Evolutionary conservation across 2,888 invertebrate genomes (phyloP).

Genomic region (Apotomis turbidana): DNA sequence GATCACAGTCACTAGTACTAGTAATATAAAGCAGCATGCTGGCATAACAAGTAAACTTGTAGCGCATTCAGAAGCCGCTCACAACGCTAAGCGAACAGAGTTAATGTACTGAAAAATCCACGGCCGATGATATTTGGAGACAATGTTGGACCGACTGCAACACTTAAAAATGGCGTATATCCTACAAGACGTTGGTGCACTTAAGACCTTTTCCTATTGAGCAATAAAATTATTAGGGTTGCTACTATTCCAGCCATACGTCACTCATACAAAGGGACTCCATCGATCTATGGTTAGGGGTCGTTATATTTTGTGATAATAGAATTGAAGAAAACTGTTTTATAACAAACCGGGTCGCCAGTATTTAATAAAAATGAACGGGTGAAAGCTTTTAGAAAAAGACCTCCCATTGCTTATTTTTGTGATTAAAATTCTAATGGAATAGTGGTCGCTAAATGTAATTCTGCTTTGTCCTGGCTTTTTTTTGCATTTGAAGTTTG

Average conservation of each 20-base stretch:
- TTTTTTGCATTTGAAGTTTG: neutral
- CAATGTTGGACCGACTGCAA: neutral
- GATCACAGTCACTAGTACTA: too few relatives aligned
- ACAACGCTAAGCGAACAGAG: conserved; percentile 16
- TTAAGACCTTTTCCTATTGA: neutral
- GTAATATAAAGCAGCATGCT: conserved; percentile 2
- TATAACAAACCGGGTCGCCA: conserved; percentile 2
- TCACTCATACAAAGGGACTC: conserved; percentile 17
- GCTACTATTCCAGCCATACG: conserved; percentile 19
- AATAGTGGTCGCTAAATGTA: conserved; percentile 12
- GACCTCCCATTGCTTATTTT: conserved; percentile 16
- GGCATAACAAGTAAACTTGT: neutral
- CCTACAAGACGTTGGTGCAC: too few relatives aligned
- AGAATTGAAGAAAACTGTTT: conserved; percentile 23
- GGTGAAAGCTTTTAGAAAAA: conserved; percentile 17
- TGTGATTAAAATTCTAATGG: conserved; percentile 18
- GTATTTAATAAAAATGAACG: conserved; percentile 9
- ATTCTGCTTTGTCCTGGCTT: neutral
- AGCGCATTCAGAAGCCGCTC: neutral
- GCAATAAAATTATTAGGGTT: conserved; percentile 16
- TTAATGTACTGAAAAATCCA: conserved; percentile 32
- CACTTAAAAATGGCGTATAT: neutral
- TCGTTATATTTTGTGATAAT: conserved; percentile 24
- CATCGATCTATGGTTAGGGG: conserved; percentile 10
- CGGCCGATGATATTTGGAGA: conserved; percentile 20